A percentile compares a stretch with the other conserved stretches of the same genome.
Evolutionary conservation across 1,140 invertebrate species (phyloP).

Genomic region (Mizuhopecten yessoensis): DNA sequence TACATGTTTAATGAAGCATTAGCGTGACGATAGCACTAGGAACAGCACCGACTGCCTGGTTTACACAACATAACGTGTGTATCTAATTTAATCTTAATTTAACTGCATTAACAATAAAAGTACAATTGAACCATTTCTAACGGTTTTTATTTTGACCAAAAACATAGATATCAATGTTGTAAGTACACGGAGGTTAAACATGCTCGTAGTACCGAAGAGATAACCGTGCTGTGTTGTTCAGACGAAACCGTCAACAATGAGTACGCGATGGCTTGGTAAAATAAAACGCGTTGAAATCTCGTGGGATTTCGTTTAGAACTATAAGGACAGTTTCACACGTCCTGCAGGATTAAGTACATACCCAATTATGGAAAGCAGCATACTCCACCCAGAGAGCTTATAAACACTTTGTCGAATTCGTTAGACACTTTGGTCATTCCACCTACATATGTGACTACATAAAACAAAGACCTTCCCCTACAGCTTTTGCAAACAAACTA

Average conservation of each 20-base stretch:
- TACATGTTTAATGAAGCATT: slow-evolving; percentile 35
- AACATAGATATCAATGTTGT: neutral
- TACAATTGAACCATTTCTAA: neutral
- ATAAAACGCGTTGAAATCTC: neutral
- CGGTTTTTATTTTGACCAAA: neutral
- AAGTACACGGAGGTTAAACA: neutral
- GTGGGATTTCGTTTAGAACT: neutral
- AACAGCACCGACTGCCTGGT: neutral
- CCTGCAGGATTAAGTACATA: neutral
- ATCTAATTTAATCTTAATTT: neutral
- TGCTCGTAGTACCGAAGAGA: neutral
- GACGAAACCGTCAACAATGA: no score
- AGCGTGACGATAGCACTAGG: neutral
- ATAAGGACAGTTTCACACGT: neutral
- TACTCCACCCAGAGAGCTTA: neutral
- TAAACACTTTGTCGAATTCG: no score
- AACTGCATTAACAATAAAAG: neutral
- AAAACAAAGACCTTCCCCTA: no score
- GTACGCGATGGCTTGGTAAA: neutral
- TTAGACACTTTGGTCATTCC: no score
- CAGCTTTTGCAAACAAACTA: no score
- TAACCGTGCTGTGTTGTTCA: no score
- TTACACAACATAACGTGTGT: neutral
- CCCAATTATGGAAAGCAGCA: neutral
- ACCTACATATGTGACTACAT: no score